Evolutionary conservation across 2,888 invertebrate genomes (phyloP).

Genomic region (Apantesis nais): DNA sequence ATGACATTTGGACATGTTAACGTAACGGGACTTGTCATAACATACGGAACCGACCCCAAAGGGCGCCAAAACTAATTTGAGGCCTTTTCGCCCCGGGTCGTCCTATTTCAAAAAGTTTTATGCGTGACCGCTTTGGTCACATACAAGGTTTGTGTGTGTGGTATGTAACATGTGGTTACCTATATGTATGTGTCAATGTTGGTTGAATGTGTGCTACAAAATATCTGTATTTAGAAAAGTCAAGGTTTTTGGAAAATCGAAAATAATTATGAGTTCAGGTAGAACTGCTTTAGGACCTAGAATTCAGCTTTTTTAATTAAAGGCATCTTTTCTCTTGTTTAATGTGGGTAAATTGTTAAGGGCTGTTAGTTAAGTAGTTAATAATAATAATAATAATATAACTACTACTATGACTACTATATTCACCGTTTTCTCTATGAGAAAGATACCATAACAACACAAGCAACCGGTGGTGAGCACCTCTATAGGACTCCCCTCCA

Average conservation of each 20-base stretch:
- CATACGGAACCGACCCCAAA: slow-evolving; percentile 18
- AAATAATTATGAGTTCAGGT: background rate
- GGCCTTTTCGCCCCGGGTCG: slow-evolving; percentile 24
- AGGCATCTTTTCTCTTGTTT: too few relatives aligned
- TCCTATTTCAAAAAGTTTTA: slow-evolving; percentile 42
- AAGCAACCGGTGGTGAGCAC: too few relatives aligned
- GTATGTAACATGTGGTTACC: too few relatives aligned
- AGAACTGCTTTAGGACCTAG: background rate
- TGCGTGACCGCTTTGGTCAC: slow-evolving; percentile 25
- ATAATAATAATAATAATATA: too few relatives aligned
- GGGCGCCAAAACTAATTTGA: slow-evolving; percentile 30
- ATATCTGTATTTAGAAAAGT: background rate
- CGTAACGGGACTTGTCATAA: slow-evolving; percentile 24
- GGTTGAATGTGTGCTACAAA: background rate
- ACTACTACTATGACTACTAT: too few relatives aligned
- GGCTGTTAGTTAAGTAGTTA: too few relatives aligned
- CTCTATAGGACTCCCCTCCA: too few relatives aligned
- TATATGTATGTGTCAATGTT: background rate
- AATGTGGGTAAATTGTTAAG: too few relatives aligned
- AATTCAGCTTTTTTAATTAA: background rate
- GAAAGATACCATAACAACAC: too few relatives aligned
- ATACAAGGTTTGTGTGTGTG: background rate
- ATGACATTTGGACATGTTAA: slow-evolving; percentile 5
- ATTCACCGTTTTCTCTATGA: too few relatives aligned
- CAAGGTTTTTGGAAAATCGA: background rate